Evolutionary conservation across 2,113 vertebrate species (phyloP), one percentile per base, ranked within the genome.

Genomic region (Erythrolamprus reginae): DNA sequence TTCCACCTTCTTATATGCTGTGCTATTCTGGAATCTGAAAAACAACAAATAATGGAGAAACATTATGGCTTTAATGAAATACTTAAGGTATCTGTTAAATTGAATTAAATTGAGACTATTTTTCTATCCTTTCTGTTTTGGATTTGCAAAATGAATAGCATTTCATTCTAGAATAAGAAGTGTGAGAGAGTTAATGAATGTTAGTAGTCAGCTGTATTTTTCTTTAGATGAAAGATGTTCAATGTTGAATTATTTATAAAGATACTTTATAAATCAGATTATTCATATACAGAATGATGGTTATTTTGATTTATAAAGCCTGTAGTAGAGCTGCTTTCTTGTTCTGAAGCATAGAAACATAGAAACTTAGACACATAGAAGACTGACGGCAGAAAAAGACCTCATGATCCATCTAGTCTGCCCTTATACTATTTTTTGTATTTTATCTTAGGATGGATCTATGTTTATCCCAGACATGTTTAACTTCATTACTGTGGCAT

Each of bases 11-110:
- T 99, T 92, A 96, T 99, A 91, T 99, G 99, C 96, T 99, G 99
- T 90, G 98, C 98, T 96, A 98, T 99, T 95, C 92, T 99, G 94
- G 98, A 99, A 96, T 98, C 98, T 3, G 99, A 99, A 97, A 99
- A 99, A 92, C 98, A 98, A 89, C 98, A 99, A 96, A 99, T 99
- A 96, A 99, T 99, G 98, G 99, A 99, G 91, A 98, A 98, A 61
- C 98, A 98, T 94, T 99, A 98, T 90, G 98, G 98, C 89, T 99
- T 99, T 95, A 99, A 98, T 92, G 98, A 99, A 96, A 99, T 99
- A 96, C 97, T 99, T 77, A 99, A 99, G 98, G 99, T 99, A 96
- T 52, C 12, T 56, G 38, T 87, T 88, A 84, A 86, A 58, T 42
- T 90, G 52, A 19, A 77, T 93, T 87, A 47, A 53, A 61, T 87